A percentile compares a stretch with the other conserved stretches of the same genome.
Evolutionary conservation across 2,797 vertebrate genomes (phyloP).

Genomic region (Atherinosoma microstoma): DNA sequence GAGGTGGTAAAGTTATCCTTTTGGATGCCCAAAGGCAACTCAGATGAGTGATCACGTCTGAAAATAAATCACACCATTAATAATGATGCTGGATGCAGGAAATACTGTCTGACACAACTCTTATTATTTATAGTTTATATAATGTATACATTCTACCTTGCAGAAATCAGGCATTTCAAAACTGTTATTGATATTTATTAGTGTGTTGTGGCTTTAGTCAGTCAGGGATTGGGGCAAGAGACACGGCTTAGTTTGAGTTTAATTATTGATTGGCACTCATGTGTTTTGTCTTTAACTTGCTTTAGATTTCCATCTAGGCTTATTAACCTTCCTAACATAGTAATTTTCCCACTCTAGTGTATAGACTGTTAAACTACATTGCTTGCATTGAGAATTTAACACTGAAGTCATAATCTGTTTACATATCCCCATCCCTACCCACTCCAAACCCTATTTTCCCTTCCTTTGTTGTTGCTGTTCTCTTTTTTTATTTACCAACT

Average conservation of each 20-base stretch:
- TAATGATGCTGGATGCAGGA: background rate
- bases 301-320: slow-evolving; percentile 8
- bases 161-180: background rate
- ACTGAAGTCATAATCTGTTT: slow-evolving; percentile 39
- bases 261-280: slow-evolving; percentile 35
- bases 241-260: slow-evolving; percentile 4
- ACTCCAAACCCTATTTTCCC: background rate
- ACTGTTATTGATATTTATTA: background rate
- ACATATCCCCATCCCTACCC: slow-evolving; percentile 6
- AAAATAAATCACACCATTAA: background rate
- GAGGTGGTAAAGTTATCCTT: background rate
- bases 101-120: too few relatives aligned
- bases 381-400: slow-evolving; percentile 17
- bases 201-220: background rate
- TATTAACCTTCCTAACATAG: slow-evolving; percentile 59
- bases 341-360: slow-evolving; percentile 57
- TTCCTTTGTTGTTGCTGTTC: slow-evolving; percentile 10
- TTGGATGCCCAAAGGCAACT: background rate
- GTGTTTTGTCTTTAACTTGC: slow-evolving; percentile 25
- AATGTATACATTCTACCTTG: too few relatives aligned
- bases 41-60: background rate
- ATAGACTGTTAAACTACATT: slow-evolving; percentile 30
- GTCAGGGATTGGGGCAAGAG: background rate
- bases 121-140: too few relatives aligned
- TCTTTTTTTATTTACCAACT: slow-evolving; percentile 15